Evolutionary conservation across 2,888 invertebrate species (phyloP).

Genomic region (Erebia ligea): DNA sequence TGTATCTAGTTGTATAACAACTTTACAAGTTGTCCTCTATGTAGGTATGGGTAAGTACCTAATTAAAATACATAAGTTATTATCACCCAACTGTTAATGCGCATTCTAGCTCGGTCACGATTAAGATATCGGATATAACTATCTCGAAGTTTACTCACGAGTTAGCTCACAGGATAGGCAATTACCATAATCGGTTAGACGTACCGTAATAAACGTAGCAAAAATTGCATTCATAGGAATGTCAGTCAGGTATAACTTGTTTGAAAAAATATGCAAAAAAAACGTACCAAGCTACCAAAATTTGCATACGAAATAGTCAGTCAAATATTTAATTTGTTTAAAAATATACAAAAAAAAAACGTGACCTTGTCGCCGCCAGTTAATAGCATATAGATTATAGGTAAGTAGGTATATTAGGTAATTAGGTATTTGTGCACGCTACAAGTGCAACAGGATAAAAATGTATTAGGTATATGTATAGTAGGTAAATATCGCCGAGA

Average conservation of each 20-base stretch:
- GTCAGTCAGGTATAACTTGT: conserved; percentile 4
- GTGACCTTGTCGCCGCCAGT: not conserved
- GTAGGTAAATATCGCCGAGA: too few relatives aligned
- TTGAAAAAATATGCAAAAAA: not conserved
- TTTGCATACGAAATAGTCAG: conserved; percentile 11
- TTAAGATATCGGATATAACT: conserved; percentile 51
- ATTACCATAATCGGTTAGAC: conserved; percentile 29
- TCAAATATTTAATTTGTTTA: not conserved
- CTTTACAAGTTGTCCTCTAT: not conserved
- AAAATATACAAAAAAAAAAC: not conserved
- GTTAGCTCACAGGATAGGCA: conserved; percentile 24
- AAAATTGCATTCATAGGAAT: conserved; percentile 17
- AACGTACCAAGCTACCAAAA: not conserved
- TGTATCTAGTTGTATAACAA: not conserved
- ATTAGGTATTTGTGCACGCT: too few relatives aligned
- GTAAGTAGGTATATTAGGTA: too few relatives aligned
- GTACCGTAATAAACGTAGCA: conserved; percentile 18
- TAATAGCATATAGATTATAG: not conserved
- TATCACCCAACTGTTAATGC: conserved; percentile 49
- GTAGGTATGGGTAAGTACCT: not conserved
- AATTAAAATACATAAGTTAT: conserved; percentile 10
- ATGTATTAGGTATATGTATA: too few relatives aligned
- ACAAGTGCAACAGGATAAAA: too few relatives aligned
- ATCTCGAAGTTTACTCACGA: conserved; percentile 41
- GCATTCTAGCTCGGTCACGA: conserved; percentile 52